Evolutionary conservation across 2,113 vertebrate species (phyloP), one percentile per base, ranked within the genome.

Genomic region (Lagopus muta): DNA sequence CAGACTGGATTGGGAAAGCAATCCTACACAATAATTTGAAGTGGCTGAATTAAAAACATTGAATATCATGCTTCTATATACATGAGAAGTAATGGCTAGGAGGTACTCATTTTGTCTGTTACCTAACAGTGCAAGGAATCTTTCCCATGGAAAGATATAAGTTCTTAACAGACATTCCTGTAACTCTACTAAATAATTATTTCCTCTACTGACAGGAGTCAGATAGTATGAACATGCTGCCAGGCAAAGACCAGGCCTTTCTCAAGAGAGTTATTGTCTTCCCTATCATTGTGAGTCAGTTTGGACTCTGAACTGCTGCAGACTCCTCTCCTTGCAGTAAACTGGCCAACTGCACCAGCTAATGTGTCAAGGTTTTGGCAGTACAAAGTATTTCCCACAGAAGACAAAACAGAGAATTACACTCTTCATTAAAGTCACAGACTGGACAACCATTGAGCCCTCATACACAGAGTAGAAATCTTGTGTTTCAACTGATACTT

Each of bases 291-390:
- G 55, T 91, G 82, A 96, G 34, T 85, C 85, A 78, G 9, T 66
- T 43, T 69, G 38, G 40, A 89, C 73, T 90, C 78, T 2, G 18
- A 34, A 43, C 72, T 80, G 66, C 47, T 86, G 82, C 40, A 81
- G 30, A 47, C 34, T 91, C 61, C 45, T 89, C 69, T 90, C 60
- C 81, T 52, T 84, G 25, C 8, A 32, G 71, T 77, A 94, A 86
- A 75, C 77, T 24, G 52, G 74, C 40, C 64, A 94, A 66, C 52
- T 65, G 50, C 6, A 28, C 75, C 91, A 95, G 96, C 75, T 82
- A 74, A 78, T 54, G n/a, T 54, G 54, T 84, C n/a, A 73, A 94
- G 48, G 48, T 95, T 94, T 96, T 89, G 95, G 94, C 90, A 94
- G 45, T 61, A n/a, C 32, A 78, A 62, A 34, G 18, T 21, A 24